Evolutionary conservation across 2,888 invertebrate genomes (phyloP), one percentile per base, ranked within the genome.

Genomic region (Muschampia plurimacula): DNA sequence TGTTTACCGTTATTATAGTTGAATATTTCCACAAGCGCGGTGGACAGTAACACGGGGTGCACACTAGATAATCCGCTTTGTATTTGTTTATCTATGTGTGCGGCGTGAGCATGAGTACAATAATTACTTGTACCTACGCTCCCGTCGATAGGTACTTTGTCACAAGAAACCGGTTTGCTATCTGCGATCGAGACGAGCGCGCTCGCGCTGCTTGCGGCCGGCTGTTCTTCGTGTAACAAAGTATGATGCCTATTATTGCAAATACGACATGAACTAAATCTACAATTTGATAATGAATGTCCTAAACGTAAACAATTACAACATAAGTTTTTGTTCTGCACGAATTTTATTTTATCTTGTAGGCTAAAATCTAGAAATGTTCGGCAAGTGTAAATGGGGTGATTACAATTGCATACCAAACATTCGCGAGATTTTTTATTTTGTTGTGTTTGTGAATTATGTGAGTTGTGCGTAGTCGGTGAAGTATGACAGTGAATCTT

Each of bases 301-400:
- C 75, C 74, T 13, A 46, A 60, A 44, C 76, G 73, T n/a, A 77
- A 66, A 63, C 76, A 77, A 60, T 76, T 76, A 13, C 4, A 6
- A 70, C 77, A 76, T 44, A 74, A 63, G 22, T 73, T 73, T 9
- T 75, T 69, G 32, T 76, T 67, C 22, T 62, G 44, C 12, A 73
- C 71, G n/a, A 75, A 66, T 46, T 71, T 67, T 44, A 67, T 10
- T 41, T 67, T 57, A 9, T 74, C 73, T 22, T 73, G 13, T 15
- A 74, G 36, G 13, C 22, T 28, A 13, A 63, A 67, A 36, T 60
- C 39, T 13, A 74, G 55, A 69, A 76, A 77, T 59, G 57, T 69
- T n/a, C 72, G 70, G 63, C 77, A 77, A 60, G 72, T 55, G 68
- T 75, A 74, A 28, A 77, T 67, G 8, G 46, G 67, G 72, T 77